Base-by-base conservation (phyloP, 1,140 invertebrate species). In the Calosoma granatense region DNA sequence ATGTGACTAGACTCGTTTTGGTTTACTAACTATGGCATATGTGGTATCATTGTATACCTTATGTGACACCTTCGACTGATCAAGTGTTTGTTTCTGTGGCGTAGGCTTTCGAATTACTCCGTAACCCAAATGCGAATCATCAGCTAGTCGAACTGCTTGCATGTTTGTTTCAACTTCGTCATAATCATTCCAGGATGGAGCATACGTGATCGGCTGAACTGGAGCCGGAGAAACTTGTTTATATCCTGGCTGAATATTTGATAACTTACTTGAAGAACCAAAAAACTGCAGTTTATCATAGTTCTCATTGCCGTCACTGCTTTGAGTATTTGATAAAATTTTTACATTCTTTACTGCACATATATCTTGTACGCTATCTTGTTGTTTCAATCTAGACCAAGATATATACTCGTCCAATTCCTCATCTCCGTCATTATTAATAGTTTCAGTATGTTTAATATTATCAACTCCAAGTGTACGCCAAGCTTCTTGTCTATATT, bases 241-340 rank as follows among this genome's bases (percentile, higher is more conserved):
- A 64, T 89, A 90, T 12, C 79, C 77, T n/a, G 83, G 77, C 51
- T 78, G 80, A 2, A 78, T 78, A 62, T 75, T 79, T 54, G 80
- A 81, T 39, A 82, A 70, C 74, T 87, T 88, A 59, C 78, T 80
- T 22, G 79, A 78, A 0, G 86, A 84, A 11, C 85, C 85, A 66
- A 90, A 87, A 66, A 87, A 85, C 64, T 89, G 83, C n/a, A 90
- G 65, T 55, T 82, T 83, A 68, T 90, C 87, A 67, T 91, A 90
- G 63, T 81, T 80, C 21, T 75, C 71, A 63, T 81, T 73, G 59
- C 73, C 70, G 30, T 62, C 59, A 6, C 60, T 54, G 47, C 21
- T 58, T 0, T 54, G 39, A 9, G 63, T 57, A 2, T 59, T 63
- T 17, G 41, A n/a, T 15, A 71, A 66, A 2, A 72, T 61, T 54